A percentile compares a stretch with the other conserved stretches of the same genome.
phyloP scores from a whole-genome alignment of 2,113 vertebrate species.

The Neotoma lepida region DNA sequence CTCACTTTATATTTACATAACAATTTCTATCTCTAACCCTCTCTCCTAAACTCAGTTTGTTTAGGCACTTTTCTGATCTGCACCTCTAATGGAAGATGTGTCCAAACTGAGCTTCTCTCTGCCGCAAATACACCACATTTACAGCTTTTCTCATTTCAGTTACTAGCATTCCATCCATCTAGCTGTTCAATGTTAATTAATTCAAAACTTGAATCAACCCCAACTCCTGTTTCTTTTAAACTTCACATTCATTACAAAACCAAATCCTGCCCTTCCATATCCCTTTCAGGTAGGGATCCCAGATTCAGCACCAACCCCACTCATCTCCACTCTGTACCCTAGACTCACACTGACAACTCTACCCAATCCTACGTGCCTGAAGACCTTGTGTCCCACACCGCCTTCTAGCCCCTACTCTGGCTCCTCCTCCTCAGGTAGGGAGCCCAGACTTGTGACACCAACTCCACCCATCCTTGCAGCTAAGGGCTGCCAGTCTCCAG shows the following conservation, averaged over 20 bases:
- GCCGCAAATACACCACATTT: neutral
- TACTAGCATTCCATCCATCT: neutral
- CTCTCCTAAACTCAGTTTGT: neutral
- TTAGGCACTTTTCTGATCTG: neutral
- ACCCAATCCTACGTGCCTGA: neutral
- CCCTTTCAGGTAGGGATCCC: neutral
- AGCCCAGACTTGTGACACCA: neutral
- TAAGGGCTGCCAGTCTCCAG: neutral
- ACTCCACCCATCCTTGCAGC: neutral
- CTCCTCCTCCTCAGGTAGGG: neutral
- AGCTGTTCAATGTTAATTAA: neutral
- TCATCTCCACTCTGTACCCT: neutral
- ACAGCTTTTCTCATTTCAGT: neutral
- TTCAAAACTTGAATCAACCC: neutral
- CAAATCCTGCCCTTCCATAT: neutral
- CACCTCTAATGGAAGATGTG: neutral
- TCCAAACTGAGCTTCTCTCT: slow-evolving; percentile 1
- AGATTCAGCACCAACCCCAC: neutral
- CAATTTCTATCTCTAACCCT: neutral
- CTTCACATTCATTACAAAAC: neutral
- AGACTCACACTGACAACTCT: neutral
- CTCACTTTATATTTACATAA: neutral
- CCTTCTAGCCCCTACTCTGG: neutral
- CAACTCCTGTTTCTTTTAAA: neutral
- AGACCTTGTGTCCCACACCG: neutral